A percentile compares a stretch with the other conserved stretches of the same genome.
phyloP scores from a whole-genome alignment of 1,140 invertebrate species.

The Drosophila ironensis region DNA sequence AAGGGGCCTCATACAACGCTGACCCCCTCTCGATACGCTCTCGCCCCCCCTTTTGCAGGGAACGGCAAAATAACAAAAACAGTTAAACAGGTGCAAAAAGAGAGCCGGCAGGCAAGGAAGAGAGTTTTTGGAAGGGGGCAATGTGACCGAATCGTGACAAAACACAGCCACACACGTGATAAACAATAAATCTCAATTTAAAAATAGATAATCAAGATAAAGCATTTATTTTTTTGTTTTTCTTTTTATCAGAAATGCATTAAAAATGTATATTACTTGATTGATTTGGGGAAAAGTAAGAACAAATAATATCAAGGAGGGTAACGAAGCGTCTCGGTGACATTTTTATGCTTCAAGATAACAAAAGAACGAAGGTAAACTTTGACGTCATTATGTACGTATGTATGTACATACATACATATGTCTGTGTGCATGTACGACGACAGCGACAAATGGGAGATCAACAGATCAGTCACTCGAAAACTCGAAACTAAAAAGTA shows the following conservation, averaged over 20 bases:
- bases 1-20: neutral
- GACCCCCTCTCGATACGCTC: neutral
- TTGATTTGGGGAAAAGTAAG: no score
- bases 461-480: slow-evolving; percentile 70
- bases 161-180: no score
- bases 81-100: slow-evolving; percentile 75
- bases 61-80: slow-evolving; percentile 56
- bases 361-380: slow-evolving; percentile 56
- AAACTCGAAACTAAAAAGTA: slow-evolving; percentile 52
- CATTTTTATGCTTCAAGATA: slow-evolving; percentile 44
- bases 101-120: neutral
- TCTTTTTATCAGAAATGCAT: no score
- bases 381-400: slow-evolving; percentile 35
- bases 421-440: slow-evolving; percentile 2
- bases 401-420: no score
- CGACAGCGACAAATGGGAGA: slow-evolving; percentile 67
- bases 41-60: neutral
- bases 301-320: no score
- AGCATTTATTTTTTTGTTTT: no score
- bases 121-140: no score
- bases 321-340: no score
- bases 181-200: no score
- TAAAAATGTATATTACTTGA: no score
- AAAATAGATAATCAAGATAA: no score
- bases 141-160: no score